phyloP scores from a whole-genome alignment of 1,140 invertebrate species.

The Doryteuthis pealeii region DNA sequence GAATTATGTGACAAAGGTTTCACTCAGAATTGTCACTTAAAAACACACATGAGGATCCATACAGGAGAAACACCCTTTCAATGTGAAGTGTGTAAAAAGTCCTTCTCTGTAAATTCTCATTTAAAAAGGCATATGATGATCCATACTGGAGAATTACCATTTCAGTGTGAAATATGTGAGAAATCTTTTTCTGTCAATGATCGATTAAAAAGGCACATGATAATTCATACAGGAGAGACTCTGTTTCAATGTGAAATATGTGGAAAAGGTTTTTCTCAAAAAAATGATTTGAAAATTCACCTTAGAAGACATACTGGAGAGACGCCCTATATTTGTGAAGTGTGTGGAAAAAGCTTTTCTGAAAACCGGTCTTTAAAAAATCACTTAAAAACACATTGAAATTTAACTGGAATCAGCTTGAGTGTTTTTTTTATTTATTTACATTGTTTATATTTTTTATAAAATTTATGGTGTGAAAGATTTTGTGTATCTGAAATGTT shows the following conservation, averaged over 20 bases:
- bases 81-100: conserved; percentile 56
- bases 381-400: no score
- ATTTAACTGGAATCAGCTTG: no score
- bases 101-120: conserved; percentile 57
- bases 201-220: conserved; percentile 70
- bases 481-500: no score
- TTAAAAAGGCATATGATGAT: conserved; percentile 47
- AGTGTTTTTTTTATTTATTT: no score
- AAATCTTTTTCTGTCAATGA: conserved; percentile 97
- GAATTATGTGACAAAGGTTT: conserved; percentile 52
- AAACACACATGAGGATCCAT: conserved; percentile 55
- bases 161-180: conserved; percentile 67
- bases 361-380: no score
- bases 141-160: conserved; percentile 22
- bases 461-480: no score
- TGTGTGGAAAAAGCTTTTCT: neutral
- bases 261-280: conserved; percentile 97
- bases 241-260: conserved; percentile 96
- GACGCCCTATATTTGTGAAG: neutral
- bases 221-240: conserved; percentile 78
- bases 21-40: conserved; percentile 57
- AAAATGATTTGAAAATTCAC: conserved; percentile 54
- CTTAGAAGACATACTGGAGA: neutral
- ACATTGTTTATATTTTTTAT: no score
- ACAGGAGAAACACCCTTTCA: conserved; percentile 59